Conservation (phyloP, 2,113 vertebrate genomes). For the Pungitius pungitius region DNA sequence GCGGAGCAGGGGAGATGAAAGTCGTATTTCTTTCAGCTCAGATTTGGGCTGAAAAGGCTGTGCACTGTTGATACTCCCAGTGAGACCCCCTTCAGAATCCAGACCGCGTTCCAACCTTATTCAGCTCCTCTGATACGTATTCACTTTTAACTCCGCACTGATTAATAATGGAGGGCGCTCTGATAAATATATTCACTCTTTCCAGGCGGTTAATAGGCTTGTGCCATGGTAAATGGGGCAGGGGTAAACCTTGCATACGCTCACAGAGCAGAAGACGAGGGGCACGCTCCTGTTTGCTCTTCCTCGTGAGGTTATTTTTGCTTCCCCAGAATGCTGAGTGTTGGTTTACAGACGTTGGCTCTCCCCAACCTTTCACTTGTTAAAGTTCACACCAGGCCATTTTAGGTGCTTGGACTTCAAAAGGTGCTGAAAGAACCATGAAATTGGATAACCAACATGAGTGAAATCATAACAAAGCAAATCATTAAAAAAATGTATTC, state of each 20-base stretch:
- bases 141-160: slow-evolving; percentile 78
- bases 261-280: slow-evolving; percentile 31
- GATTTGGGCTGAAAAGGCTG: slow-evolving; percentile 70
- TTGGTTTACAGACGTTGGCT: slow-evolving; percentile 40
- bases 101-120: slow-evolving; percentile 69
- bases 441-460: slow-evolving; percentile 37
- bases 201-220: slow-evolving; percentile 68
- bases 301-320: slow-evolving; percentile 37
- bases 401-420: slow-evolving; percentile 34
- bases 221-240: slow-evolving; percentile 69
- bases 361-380: slow-evolving; percentile 35
- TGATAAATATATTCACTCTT: slow-evolving; percentile 81
- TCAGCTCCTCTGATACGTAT: slow-evolving; percentile 75
- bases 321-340: slow-evolving; percentile 24
- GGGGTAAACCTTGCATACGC: slow-evolving; percentile 39
- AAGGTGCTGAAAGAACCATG: slow-evolving; percentile 29
- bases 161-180: slow-evolving; percentile 75
- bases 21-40: slow-evolving; percentile 58
- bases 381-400: slow-evolving; percentile 13
- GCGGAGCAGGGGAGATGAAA: slow-evolving; percentile 69
- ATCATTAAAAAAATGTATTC: slow-evolving; percentile 13
- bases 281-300: slow-evolving; percentile 10
- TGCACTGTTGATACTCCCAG: slow-evolving; percentile 77
- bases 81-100: slow-evolving; percentile 68
- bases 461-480: slow-evolving; percentile 18